Percentiles rank a stretch among this genome's conserved stretches.
These are phyloP conservation scores for Synaphobranchus kaupii DNA, from an alignment of 2,797 vertebrate species.

Conservation along the genomic window DNA sequence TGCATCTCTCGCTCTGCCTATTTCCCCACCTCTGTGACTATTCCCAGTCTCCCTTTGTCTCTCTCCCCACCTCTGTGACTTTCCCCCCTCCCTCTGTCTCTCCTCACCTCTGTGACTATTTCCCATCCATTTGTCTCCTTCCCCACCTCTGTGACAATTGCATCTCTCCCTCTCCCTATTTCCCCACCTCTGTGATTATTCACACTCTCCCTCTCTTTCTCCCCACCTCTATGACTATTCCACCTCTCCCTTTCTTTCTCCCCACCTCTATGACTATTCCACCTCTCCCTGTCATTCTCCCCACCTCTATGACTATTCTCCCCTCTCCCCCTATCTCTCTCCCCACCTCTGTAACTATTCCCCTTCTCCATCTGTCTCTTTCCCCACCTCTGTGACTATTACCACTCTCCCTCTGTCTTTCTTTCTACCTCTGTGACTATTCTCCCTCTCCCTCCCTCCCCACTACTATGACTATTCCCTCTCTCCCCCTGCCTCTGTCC, in stretches of 20 bases:
- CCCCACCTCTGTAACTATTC: background rate
- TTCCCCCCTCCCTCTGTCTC: background rate
- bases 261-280: background rate
- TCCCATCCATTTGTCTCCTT: too few species aligned
- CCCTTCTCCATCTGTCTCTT: background rate
- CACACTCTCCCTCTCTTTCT: background rate
- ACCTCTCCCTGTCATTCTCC: background rate
- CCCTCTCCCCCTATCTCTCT: background rate
- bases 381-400: background rate
- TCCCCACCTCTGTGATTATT: too few species aligned
- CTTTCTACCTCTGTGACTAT: background rate
- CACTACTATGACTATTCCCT: background rate
- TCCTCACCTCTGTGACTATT: too few species aligned
- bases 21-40: too few species aligned
- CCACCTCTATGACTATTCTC: too few species aligned
- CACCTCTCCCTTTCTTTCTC: background rate
- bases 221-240: background rate
- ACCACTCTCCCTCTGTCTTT: conserved; percentile 14
- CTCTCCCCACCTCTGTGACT: too few species aligned
- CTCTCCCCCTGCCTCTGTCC: too few species aligned
- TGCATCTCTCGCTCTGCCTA: too few species aligned
- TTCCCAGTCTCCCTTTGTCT: too few species aligned
- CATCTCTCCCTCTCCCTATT: too few species aligned
- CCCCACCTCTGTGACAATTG: too few species aligned
- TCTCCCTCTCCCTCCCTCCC: background rate